phyloP scores from a whole-genome alignment of 2,888 invertebrate species.

The Halictus quadricinctus region DNA sequence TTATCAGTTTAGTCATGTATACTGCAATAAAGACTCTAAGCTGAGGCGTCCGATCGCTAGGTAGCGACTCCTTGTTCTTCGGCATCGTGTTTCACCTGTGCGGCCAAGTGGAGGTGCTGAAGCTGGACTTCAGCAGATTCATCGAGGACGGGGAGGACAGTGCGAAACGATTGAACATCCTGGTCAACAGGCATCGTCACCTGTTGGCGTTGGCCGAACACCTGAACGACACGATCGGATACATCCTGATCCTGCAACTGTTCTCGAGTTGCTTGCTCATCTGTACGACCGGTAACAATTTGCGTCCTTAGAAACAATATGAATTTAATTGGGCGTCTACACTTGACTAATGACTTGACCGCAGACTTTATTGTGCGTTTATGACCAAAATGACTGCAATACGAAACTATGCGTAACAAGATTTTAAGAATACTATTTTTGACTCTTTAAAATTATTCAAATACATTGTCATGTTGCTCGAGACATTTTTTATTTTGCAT shows the following conservation, averaged over 20 bases:
- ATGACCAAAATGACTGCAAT: no score
- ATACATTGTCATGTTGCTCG: no score
- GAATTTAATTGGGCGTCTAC: not conserved
- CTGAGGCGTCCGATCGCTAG: conserved; percentile 20
- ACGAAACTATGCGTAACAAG: no score
- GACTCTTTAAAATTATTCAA: no score
- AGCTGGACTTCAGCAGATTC: conserved; percentile 20
- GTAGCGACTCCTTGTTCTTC: conserved; percentile 74
- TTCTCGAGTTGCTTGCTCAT: conserved; percentile 34
- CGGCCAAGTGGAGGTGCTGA: conserved; percentile 76
- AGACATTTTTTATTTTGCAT: no score
- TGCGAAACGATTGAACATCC: not conserved
- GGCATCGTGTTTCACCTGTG: conserved; percentile 76
- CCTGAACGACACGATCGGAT: conserved; percentile 60
- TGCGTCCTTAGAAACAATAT: not conserved
- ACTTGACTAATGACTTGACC: no score
- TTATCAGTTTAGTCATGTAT: not conserved
- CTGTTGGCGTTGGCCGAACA: conserved; percentile 55
- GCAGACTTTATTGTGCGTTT: no score
- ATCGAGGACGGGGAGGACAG: not conserved
- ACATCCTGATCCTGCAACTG: conserved; percentile 17
- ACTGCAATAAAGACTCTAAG: not conserved
- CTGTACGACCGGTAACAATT: conserved; percentile 21
- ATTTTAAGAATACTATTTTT: no score
- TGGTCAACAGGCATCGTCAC: conserved; percentile 60